Conservation (phyloP, 2,888 invertebrate species). For the Tenthredo notha region DNA sequence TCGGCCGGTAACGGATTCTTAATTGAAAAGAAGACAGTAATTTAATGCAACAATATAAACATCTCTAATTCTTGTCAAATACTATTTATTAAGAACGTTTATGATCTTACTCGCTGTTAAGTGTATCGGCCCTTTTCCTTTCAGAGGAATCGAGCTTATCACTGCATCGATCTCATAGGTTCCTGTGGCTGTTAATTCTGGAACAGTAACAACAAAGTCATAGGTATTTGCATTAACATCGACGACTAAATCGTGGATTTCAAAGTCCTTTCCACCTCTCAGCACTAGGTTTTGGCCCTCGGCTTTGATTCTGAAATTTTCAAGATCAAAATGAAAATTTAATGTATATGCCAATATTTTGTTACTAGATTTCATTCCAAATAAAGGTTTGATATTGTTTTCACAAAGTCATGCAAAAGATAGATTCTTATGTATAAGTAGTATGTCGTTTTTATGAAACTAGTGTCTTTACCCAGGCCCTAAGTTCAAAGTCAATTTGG, state of each 20-base stretch:
- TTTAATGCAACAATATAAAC: not conserved
- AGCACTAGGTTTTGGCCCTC: not conserved
- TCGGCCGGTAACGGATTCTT: not conserved
- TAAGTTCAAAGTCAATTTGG: not conserved
- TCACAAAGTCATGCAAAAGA: not conserved
- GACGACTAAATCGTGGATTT: constrained; percentile 71
- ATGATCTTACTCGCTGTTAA: constrained; percentile 25
- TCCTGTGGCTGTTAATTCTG: not conserved
- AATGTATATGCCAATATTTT: no score
- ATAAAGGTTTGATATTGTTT: not conserved
- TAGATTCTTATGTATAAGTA: not conserved
- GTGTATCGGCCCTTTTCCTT: constrained; percentile 1
- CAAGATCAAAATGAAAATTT: not conserved
- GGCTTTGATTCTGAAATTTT: constrained; percentile 11
- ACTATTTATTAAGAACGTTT: not conserved
- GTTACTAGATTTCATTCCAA: not conserved
- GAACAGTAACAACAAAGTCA: not conserved
- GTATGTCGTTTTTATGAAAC: not conserved
- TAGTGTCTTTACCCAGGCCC: constrained; percentile 18
- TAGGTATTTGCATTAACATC: constrained; percentile 66
- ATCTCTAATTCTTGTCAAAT: not conserved
- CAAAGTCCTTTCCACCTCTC: constrained; percentile 1
- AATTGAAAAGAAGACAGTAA: not conserved
- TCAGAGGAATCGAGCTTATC: constrained; percentile 5
- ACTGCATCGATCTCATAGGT: constrained; percentile 13